Base-by-base conservation (phyloP, 2,113 vertebrate species). In the Datnioides undecimradiatus region DNA sequence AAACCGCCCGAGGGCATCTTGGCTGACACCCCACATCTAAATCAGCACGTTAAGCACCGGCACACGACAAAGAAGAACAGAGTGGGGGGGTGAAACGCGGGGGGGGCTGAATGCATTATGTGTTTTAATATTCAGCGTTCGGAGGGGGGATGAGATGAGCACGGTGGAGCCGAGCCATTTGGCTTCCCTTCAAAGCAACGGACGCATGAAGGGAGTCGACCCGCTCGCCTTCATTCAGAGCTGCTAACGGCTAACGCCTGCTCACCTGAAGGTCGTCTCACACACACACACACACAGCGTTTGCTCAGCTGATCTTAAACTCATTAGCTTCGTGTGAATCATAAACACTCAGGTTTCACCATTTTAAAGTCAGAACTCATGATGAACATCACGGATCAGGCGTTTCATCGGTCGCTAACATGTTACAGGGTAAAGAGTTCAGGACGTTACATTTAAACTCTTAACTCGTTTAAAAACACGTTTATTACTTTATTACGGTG, bases 21-120 rank as follows among this genome's bases (percentile, higher is more conserved):
- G 83, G 87, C 87, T 86, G 88, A 90, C 87, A 78, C 86, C 89
- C 74, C 82, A 67, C 82, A 83, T 88, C 82, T 87, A 90, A 85
- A 91, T 88, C 84, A 85, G 81, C 74, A 33, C 34, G 68, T 76
- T 79, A 71, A 82, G 81, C 83, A 84, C 73, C 65, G 71, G 83
- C 65, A 77, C 84, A 78, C 57, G 69, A 86, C 81, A 75, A 82
- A 80, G 59, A 82, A 84, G 80, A 71, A 67, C 23, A n/a, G n/a
- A n/a, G n/a, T n/a, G n/a, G 41, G 21, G 33, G 55, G 8, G 65
- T 64, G 49, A 84, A 85, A 59, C 72, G 77, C 74, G 66, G 65
- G 70, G 57, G 77, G 46, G 82, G 70, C 73, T 46, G 83, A 43
- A 69, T 78, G 85, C 78, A 74, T 89, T 83, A 82, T 74, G 79